These are phyloP conservation scores for Apotomis turbidana DNA, from an alignment of 2,888 invertebrate species.

Conservation along the genomic window DNA sequence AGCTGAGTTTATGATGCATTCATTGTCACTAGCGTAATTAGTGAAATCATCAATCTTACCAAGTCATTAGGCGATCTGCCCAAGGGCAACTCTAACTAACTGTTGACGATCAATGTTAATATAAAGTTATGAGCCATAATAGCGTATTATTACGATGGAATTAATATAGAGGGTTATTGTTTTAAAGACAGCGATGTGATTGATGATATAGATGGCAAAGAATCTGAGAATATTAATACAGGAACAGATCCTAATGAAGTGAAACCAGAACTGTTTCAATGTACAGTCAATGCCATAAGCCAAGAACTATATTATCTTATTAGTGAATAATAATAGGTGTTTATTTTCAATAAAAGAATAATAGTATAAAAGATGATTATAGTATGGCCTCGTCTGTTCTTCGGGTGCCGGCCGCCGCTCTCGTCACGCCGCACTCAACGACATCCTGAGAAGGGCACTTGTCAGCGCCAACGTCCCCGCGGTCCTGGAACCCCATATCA, in stretches of 20 bases:
- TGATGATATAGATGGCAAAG: constrained; percentile 66
- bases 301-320: not conserved
- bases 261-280: constrained; percentile 25
- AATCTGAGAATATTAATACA: constrained; percentile 45
- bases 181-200: constrained; percentile 76
- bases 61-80: constrained; percentile 73
- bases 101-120: constrained; percentile 74
- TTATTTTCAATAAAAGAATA: too few species aligned
- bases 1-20: constrained; percentile 64
- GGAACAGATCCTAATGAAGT: constrained; percentile 42
- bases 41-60: constrained; percentile 77
- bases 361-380: too few species aligned
- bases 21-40: constrained; percentile 80
- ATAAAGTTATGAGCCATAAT: constrained; percentile 71
- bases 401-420: too few species aligned
- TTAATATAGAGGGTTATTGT: constrained; percentile 77
- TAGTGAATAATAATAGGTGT: not conserved
- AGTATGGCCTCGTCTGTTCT: too few species aligned
- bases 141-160: constrained; percentile 74
- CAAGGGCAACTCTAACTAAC: constrained; percentile 78
- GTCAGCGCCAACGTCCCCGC: too few species aligned
- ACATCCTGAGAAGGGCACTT: too few species aligned
- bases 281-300: not conserved
- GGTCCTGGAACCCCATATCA: too few species aligned
- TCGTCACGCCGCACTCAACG: too few species aligned